Evolutionary conservation across 2,113 vertebrate genomes (phyloP), one percentile per base, ranked within the genome.

Genomic region (Engystomops pustulosus): DNA sequence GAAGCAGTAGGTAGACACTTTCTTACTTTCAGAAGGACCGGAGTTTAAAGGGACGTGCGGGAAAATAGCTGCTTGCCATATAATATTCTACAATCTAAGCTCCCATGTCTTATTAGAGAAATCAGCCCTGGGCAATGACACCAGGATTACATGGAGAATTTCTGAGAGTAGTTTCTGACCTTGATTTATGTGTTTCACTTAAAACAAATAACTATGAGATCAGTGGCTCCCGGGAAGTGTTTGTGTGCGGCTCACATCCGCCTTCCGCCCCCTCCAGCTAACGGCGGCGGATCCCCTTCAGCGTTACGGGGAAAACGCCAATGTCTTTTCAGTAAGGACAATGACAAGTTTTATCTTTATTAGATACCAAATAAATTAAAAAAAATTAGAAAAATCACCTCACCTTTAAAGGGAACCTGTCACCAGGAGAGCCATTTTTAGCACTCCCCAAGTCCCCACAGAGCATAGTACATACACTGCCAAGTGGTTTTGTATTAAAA

Each of bases 51-150:
- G 14, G 15, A 18, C 15, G 25, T 30, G 44, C 25, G 36, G 12
- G 25, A 11, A 23, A 27, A n/a, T 9, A n/a, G 9, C 30, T 4
- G 2, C 41, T 65, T 53, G 41, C 51, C 34, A 27, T 60, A 30
- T 55, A 30, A 25, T n/a, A 76, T 36, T 3, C 15, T 38, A 5
- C 18, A 53, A 74, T 67, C 70, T n/a, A 11, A 27, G 75, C 74
- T 38, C 53, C 20, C 18, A 36, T 53, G 32, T 77, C 74, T 78
- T 78, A 78, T 34, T 38, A 58, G 34, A 60, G 75, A 53, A 41
- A 58, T 78, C 51, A 60, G 75, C 75, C 75, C 34, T 78, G 51
- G 75, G 75, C 75, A 78, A 78, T 78, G 75, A 78, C 75, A 34
- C 32, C 51, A 23, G 51, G 51, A 78, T 78, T 41, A 25, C 70